Conservation (phyloP, 2,888 invertebrate species). For the Brenthis ino region DNA sequence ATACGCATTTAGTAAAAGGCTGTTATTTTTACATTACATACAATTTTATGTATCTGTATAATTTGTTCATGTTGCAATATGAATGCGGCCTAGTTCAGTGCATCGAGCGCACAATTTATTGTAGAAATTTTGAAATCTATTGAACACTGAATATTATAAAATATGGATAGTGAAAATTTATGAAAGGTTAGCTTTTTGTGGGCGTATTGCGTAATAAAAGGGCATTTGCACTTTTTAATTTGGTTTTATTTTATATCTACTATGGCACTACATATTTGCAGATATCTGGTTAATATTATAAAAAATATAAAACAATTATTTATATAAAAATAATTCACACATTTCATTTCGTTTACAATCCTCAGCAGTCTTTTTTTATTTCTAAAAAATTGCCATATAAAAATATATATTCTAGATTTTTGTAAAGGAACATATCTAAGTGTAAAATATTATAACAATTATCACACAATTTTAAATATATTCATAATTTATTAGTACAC, state of each 20-base stretch:
- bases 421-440: no score
- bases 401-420: no score
- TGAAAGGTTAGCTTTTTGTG: constrained; percentile 79
- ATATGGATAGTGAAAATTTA: constrained; percentile 73
- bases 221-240: constrained; percentile 66
- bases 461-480: no score
- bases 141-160: constrained; percentile 60
- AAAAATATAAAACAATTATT: neutral
- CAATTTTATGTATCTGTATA: neutral
- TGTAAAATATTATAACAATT: no score
- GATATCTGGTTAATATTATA: neutral
- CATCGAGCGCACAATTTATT: constrained; percentile 32
- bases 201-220: constrained; percentile 79
- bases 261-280: constrained; percentile 4
- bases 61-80: constrained; percentile 14
- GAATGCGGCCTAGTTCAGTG: constrained; percentile 16
- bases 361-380: no score
- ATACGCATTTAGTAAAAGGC: no score
- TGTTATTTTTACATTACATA: no score
- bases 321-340: neutral
- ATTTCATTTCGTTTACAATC: no score
- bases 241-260: constrained; percentile 54
- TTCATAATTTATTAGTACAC: no score
- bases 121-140: constrained; percentile 48
- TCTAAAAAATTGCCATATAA: no score